Percentiles rank a stretch among this genome's conserved stretches.
Conservation (phyloP, 2,113 vertebrate species). For the Lepisosteus oculatus region DNA sequence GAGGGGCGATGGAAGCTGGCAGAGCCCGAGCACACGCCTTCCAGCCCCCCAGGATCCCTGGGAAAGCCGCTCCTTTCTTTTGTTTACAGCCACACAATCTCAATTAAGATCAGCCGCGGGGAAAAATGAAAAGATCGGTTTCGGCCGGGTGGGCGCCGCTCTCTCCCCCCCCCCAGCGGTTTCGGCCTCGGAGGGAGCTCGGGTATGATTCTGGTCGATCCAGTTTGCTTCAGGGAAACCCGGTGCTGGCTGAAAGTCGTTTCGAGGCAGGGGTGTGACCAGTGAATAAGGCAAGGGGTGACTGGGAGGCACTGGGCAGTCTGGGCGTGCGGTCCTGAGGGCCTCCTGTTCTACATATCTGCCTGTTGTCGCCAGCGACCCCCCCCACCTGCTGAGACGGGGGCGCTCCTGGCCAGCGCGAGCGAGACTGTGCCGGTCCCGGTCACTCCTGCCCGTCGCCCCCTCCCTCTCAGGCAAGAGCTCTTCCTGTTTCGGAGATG, state of each 20-base stretch:
- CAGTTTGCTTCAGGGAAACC: constrained; percentile 16
- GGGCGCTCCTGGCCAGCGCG: too few species aligned
- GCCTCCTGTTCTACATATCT: too few species aligned
- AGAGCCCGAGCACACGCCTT: neutral
- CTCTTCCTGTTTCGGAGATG: constrained; percentile 53
- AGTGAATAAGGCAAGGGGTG: too few species aligned
- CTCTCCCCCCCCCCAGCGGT: neutral
- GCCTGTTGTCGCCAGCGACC: too few species aligned
- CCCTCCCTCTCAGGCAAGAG: constrained; percentile 29
- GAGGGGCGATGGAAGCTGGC: too few species aligned
- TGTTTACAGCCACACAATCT: constrained; percentile 1
- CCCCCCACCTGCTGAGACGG: too few species aligned
- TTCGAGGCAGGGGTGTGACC: too few species aligned
- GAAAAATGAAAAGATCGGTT: too few species aligned
- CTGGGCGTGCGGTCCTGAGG: too few species aligned
- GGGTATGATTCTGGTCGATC: constrained; percentile 17
- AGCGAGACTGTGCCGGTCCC: too few species aligned
- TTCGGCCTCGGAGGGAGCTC: constrained; percentile 16
- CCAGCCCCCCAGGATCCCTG: neutral
- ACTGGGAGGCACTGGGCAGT: too few species aligned
- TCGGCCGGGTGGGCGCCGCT: too few species aligned
- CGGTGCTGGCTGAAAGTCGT: constrained; percentile 15
- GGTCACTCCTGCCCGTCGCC: neutral
- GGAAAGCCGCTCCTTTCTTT: neutral
- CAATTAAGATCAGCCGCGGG: neutral